Evolutionary conservation across 2,888 invertebrate genomes (phyloP).

Genomic region (Sabatieria punctata): DNA sequence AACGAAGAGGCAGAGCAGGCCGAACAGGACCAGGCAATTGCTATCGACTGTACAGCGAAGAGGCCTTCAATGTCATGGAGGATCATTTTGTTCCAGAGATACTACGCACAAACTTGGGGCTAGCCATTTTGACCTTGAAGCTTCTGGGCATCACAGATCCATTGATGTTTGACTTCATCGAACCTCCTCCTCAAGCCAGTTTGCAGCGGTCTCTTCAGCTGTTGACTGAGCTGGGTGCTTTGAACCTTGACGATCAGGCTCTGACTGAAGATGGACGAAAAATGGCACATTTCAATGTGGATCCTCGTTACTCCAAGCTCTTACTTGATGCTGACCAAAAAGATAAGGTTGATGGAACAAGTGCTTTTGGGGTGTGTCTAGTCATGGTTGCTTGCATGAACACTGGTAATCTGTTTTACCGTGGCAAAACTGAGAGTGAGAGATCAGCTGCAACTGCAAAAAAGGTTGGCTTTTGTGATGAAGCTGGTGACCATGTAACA

Average conservation of each 20-base stretch:
- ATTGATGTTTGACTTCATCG: constrained; percentile 28
- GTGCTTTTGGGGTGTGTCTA: too few relatives aligned
- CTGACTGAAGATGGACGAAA: neutral
- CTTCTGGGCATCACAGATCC: constrained; percentile 25
- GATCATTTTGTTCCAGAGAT: constrained; percentile 26
- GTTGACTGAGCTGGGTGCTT: constrained; percentile 15
- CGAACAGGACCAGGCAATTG: constrained; percentile 32
- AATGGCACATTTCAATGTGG: neutral
- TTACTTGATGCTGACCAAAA: neutral
- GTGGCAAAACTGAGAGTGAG: neutral
- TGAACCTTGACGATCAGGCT: neutral
- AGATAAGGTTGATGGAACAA: neutral
- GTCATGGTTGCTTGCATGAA: neutral
- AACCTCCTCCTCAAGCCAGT: constrained; percentile 15
- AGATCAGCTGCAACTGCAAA: neutral
- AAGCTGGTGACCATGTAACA: neutral
- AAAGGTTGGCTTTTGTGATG: neutral
- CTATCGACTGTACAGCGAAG: constrained; percentile 30
- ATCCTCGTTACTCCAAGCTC: neutral
- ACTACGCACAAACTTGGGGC: neutral
- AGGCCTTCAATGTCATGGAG: constrained; percentile 26
- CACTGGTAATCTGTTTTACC: neutral
- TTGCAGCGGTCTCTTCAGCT: neutral
- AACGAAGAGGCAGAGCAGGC: constrained; percentile 35
- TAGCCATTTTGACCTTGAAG: neutral